phyloP scores from a whole-genome alignment of 1,140 invertebrate species.

The Elymnias hypermnestra region DNA sequence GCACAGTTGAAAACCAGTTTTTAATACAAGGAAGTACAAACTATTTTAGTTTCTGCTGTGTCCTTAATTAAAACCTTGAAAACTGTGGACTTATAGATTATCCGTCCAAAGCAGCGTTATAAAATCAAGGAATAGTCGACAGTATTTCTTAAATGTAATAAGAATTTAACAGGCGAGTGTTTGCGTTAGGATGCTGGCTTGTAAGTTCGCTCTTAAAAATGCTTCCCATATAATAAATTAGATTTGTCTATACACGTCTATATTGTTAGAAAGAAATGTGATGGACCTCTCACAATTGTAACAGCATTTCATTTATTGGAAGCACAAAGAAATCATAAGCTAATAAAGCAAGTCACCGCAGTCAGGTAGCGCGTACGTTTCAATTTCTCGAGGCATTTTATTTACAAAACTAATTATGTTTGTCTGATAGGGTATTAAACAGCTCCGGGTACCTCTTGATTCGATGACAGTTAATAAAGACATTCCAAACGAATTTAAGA shows the following conservation, averaged over 20 bases:
- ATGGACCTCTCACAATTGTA: conserved; percentile 4
- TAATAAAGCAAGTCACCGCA: conserved; percentile 59
- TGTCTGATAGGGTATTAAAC: conserved; percentile 69
- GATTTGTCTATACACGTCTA: not conserved
- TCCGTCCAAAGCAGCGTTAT: too few relatives aligned
- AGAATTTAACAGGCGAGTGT: too few relatives aligned
- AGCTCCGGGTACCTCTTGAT: conserved; percentile 58
- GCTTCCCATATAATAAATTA: too few relatives aligned
- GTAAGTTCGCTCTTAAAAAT: too few relatives aligned
- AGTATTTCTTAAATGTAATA: conserved; percentile 2
- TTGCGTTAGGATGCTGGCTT: too few relatives aligned
- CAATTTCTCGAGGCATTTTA: conserved; percentile 72
- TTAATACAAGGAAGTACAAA: too few relatives aligned
- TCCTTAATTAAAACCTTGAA: too few relatives aligned
- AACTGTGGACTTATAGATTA: too few relatives aligned
- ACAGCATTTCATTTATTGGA: conserved; percentile 8
- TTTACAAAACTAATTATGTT: conserved; percentile 75
- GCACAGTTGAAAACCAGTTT: too few relatives aligned
- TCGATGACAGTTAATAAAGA: conserved; percentile 73
- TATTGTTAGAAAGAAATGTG: conserved; percentile 1
- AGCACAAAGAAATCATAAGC: conserved; percentile 31
- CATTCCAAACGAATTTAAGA: conserved; percentile 64
- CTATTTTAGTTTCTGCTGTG: too few relatives aligned
- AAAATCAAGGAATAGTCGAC: too few relatives aligned
- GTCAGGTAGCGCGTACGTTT: conserved; percentile 68